Evolutionary conservation across 2,113 vertebrate genomes (phyloP).

Genomic region (Anoura caudifer): DNA sequence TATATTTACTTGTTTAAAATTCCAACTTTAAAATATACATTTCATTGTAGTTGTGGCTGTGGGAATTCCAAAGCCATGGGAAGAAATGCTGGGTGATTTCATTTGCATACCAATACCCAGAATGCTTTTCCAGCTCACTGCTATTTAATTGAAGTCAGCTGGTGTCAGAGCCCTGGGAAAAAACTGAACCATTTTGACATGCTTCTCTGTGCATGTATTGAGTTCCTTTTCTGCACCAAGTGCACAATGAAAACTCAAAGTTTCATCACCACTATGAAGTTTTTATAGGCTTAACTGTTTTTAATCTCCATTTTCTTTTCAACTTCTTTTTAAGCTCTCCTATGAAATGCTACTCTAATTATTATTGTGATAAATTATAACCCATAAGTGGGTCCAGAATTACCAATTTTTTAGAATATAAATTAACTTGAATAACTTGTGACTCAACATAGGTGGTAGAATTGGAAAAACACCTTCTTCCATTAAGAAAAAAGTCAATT

Average conservation of each 20-base stretch:
- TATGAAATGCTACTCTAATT: background rate
- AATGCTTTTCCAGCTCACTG: constrained; percentile 74
- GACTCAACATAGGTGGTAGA: background rate
- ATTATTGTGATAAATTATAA: background rate
- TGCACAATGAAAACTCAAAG: constrained; percentile 43
- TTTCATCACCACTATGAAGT: constrained; percentile 29
- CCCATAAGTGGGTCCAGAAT: background rate
- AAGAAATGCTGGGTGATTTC: constrained; percentile 67
- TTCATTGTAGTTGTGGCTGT: constrained; percentile 61
- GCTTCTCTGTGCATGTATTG: constrained; percentile 61
- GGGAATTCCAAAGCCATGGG: constrained; percentile 69
- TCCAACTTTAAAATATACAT: constrained; percentile 56
- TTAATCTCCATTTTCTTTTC: background rate
- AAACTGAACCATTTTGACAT: constrained; percentile 63
- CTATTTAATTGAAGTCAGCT: constrained; percentile 72
- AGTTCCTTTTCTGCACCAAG: constrained; percentile 61
- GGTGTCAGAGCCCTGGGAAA: constrained; percentile 72
- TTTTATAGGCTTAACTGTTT: constrained; percentile 7
- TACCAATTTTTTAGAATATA: background rate
- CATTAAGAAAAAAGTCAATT: background rate
- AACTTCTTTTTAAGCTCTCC: constrained; percentile 40
- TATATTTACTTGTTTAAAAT: constrained; percentile 57
- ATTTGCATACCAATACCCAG: constrained; percentile 74
- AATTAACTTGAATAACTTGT: background rate
- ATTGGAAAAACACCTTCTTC: background rate